Evolutionary conservation across 2,888 invertebrate genomes (phyloP).

Genomic region (Pocota personata): DNA sequence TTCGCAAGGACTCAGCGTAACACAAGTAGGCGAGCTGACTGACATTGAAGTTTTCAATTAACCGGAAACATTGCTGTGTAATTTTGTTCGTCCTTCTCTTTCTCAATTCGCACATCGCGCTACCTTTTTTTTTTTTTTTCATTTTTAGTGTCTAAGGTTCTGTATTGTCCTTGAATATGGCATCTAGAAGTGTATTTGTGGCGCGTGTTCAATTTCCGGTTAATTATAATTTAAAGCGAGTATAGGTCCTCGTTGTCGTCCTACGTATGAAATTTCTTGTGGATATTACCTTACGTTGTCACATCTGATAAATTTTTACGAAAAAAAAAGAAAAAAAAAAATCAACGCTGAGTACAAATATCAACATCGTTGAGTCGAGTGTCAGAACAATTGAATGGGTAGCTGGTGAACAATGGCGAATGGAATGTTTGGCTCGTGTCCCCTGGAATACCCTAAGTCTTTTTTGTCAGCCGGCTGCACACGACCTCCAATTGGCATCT

Average conservation of each 20-base stretch:
- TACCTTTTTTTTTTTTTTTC: constrained; percentile 52
- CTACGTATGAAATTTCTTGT: constrained; percentile 16
- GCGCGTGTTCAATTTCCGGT: constrained; percentile 83
- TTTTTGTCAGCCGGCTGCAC: constrained; percentile 62
- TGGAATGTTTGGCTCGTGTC: constrained; percentile 71
- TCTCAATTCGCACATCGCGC: constrained; percentile 63
- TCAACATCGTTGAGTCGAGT: constrained; percentile 65
- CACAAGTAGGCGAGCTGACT: constrained; percentile 65
- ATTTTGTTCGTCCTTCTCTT: constrained; percentile 60
- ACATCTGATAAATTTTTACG: constrained; percentile 26
- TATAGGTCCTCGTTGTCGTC: constrained; percentile 45
- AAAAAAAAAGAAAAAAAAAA: not conserved
- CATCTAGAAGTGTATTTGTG: constrained; percentile 54
- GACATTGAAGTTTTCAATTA: constrained; percentile 73
- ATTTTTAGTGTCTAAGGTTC: constrained; percentile 58
- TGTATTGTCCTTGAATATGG: constrained; percentile 71
- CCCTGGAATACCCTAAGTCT: not conserved
- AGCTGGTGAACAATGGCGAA: constrained; percentile 49
- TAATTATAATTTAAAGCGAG: constrained; percentile 79
- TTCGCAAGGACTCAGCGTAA: constrained; percentile 45
- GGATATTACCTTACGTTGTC: constrained; percentile 31
- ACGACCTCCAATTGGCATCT: constrained; percentile 53
- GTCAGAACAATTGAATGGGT: constrained; percentile 66
- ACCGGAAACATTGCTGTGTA: constrained; percentile 70
- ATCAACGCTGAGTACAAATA: constrained; percentile 35